A percentile compares a stretch with the other conserved stretches of the same genome.
Conservation (phyloP, 2,113 vertebrate species). For the Lota lota region DNA sequence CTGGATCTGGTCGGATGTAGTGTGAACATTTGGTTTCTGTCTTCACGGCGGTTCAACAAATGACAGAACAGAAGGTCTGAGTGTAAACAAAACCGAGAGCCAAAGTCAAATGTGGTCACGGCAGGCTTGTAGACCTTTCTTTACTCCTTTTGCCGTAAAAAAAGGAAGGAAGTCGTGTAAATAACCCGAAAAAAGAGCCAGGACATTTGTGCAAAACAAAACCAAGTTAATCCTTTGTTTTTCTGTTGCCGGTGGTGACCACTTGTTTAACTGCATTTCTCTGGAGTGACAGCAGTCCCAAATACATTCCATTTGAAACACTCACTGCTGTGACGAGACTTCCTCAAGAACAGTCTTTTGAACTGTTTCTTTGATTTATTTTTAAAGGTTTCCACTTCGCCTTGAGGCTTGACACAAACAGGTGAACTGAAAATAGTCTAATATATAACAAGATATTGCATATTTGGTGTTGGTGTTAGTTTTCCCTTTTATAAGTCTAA, state of each 20-base stretch:
- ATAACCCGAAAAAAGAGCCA: slow-evolving; percentile 2
- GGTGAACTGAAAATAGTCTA: neutral
- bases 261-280: slow-evolving; percentile 8
- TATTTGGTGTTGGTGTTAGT: too few relatives aligned
- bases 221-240: slow-evolving; percentile 23
- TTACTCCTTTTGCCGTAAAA: neutral
- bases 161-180: slow-evolving; percentile 2
- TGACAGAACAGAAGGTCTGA: slow-evolving; percentile 34
- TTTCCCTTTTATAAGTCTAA: too few relatives aligned
- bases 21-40: slow-evolving; percentile 19
- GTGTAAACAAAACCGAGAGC: slow-evolving; percentile 27
- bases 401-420: neutral
- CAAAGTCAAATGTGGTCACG: slow-evolving; percentile 17
- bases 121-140: slow-evolving; percentile 7
- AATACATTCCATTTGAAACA: slow-evolving; percentile 38
- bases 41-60: slow-evolving; percentile 15
- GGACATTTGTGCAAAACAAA: slow-evolving; percentile 37
- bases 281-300: neutral
- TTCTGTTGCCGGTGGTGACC: neutral
- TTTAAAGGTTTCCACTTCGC: neutral
- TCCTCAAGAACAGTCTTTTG: neutral
- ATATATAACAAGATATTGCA: too few relatives aligned
- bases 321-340: slow-evolving; percentile 12
- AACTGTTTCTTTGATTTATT: too few relatives aligned
- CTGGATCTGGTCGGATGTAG: slow-evolving; percentile 17